These are phyloP conservation scores for Apantesis nais DNA, from an alignment of 2,888 invertebrate genomes.

Conservation along the genomic window DNA sequence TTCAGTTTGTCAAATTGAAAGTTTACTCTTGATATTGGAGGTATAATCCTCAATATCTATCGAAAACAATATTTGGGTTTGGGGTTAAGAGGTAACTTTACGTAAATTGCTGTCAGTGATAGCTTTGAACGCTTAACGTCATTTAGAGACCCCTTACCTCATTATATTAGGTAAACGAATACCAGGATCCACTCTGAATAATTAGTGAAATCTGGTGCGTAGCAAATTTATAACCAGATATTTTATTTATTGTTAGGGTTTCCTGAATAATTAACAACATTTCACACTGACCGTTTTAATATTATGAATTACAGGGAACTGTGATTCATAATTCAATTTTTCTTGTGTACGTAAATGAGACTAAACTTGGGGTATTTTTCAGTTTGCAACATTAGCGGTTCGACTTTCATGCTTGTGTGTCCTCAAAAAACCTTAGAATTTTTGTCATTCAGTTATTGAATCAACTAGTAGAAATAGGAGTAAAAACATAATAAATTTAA, in stretches of 20 bases:
- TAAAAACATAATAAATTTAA: too few relatives aligned
- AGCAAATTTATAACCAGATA: slow-evolving; percentile 48
- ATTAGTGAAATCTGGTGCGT: slow-evolving; percentile 49
- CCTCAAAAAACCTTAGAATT: too few relatives aligned
- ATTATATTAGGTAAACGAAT: slow-evolving; percentile 37
- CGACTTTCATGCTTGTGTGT: too few relatives aligned
- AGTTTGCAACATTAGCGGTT: too few relatives aligned
- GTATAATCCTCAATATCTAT: slow-evolving; percentile 32
- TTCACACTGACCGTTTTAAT: slow-evolving; percentile 13
- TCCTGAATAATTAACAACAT: slow-evolving; percentile 25
- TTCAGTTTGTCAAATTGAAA: slow-evolving; percentile 35
- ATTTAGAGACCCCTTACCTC: slow-evolving; percentile 30
- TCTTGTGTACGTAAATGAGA: too few relatives aligned
- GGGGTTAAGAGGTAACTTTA: slow-evolving; percentile 35
- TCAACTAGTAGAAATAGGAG: too few relatives aligned
- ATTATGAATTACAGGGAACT: background rate
- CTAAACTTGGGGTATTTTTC: too few relatives aligned
- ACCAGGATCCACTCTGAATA: slow-evolving; percentile 44
- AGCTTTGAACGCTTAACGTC: slow-evolving; percentile 23
- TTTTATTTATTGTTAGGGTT: slow-evolving; percentile 49
- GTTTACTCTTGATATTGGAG: slow-evolving; percentile 21
- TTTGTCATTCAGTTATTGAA: too few relatives aligned
- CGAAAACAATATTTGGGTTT: slow-evolving; percentile 39
- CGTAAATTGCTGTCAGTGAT: slow-evolving; percentile 34
- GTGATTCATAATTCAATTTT: too few relatives aligned